phyloP scores from a whole-genome alignment of 2,888 invertebrate species.

The Endomychus coccineus region DNA sequence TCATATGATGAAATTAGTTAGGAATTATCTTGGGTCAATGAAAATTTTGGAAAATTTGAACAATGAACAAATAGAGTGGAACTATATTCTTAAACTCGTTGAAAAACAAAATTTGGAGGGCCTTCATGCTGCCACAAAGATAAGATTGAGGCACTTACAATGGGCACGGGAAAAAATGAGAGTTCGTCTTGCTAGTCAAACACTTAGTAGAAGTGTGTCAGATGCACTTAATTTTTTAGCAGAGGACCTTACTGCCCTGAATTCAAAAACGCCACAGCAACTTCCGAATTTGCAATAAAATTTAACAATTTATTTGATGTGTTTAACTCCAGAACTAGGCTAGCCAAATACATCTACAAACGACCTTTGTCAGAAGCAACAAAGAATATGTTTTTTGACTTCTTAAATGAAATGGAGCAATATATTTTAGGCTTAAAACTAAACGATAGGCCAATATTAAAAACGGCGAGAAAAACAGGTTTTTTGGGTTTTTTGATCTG shows the following conservation, averaged over 20 bases:
- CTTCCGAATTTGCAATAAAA: too few relatives aligned
- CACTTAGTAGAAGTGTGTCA: slow-evolving; percentile 17
- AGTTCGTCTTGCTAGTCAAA: slow-evolving; percentile 17
- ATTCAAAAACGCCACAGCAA: too few relatives aligned
- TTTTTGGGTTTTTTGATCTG: slow-evolving; percentile 2
- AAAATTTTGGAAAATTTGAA: not conserved
- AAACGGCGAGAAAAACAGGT: not conserved
- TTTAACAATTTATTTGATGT: too few relatives aligned
- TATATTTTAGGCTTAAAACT: slow-evolving; percentile 1
- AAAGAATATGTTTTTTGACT: too few relatives aligned
- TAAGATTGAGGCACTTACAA: slow-evolving; percentile 18
- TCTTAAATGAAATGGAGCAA: not conserved
- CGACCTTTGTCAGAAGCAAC: too few relatives aligned
- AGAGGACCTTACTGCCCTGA: too few relatives aligned
- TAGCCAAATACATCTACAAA: too few relatives aligned
- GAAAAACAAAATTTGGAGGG: slow-evolving; percentile 3
- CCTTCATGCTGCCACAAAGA: slow-evolving; percentile 18
- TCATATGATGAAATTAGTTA: too few relatives aligned
- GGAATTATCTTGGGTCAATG: not conserved
- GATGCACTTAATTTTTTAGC: slow-evolving; percentile 15
- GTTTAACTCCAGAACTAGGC: too few relatives aligned
- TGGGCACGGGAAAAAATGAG: slow-evolving; percentile 21
- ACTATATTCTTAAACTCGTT: not conserved
- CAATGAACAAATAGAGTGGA: slow-evolving; percentile 4
- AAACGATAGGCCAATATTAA: not conserved